Percentiles rank a stretch among this genome's conserved stretches.
These are phyloP conservation scores for Drosophila antonietae DNA, from an alignment of 2,888 invertebrate species.

Conservation along the genomic window DNA sequence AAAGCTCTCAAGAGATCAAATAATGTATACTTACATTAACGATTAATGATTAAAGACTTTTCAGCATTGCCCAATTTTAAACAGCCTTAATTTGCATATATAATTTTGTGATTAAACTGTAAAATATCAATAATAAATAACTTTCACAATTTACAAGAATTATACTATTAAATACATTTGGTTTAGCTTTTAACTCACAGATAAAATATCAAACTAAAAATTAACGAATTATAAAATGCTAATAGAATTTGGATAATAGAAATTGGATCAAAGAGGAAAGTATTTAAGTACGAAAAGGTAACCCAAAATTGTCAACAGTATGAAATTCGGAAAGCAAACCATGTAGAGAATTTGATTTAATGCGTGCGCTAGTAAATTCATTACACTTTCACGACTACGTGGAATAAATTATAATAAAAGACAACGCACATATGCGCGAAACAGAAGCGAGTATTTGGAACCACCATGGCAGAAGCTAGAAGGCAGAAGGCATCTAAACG, in stretches of 20 bases:
- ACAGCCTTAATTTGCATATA: too few species aligned
- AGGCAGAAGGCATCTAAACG: constrained; percentile 53
- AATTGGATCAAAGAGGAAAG: constrained; percentile 7
- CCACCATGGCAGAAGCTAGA: not conserved
- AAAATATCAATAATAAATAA: too few species aligned
- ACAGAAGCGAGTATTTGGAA: not conserved
- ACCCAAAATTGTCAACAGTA: not conserved
- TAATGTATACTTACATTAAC: too few species aligned
- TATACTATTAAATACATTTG: not conserved
- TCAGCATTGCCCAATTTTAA: too few species aligned
- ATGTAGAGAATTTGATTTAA: constrained; percentile 44
- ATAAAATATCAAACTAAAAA: not conserved
- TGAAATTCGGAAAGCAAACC: not conserved
- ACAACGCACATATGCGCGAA: constrained; percentile 12
- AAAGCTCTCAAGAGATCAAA: too few species aligned
- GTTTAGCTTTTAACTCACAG: not conserved
- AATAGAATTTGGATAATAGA: not conserved
- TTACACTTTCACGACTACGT: constrained; percentile 70
- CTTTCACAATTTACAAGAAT: not conserved
- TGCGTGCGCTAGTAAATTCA: constrained; percentile 64
- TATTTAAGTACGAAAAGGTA: not conserved
- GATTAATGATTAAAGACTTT: too few species aligned
- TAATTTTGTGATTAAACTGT: too few species aligned
- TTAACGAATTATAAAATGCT: not conserved
- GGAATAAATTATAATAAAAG: constrained; percentile 70